Conservation (phyloP, 2,797 vertebrate genomes). For the Hybognathus amarus region DNA sequence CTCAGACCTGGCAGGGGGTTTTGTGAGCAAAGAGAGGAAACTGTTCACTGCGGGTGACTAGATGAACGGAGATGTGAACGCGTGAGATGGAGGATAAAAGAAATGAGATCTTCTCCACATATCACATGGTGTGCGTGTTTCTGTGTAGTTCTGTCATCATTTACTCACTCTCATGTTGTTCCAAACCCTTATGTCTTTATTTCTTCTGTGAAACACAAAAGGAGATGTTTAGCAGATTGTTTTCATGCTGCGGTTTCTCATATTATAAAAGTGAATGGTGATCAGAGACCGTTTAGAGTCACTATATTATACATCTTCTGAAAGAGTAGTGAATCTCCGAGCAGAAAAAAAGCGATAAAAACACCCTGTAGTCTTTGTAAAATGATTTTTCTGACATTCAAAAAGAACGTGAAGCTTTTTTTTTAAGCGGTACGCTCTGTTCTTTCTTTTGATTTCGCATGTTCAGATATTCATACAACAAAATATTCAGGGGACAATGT, state of each 20-base stretch:
- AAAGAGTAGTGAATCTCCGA: too few species aligned
- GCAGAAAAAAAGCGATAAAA: too few species aligned
- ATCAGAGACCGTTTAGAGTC: neutral
- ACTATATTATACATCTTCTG: too few species aligned
- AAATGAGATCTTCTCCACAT: neutral
- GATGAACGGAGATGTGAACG: neutral
- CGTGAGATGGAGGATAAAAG: conserved; percentile 9
- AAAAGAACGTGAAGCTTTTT: too few species aligned
- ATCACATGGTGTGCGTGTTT: neutral
- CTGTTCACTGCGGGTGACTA: conserved; percentile 20
- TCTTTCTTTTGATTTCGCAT: too few species aligned
- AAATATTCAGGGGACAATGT: too few species aligned
- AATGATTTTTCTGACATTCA: too few species aligned
- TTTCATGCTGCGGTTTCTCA: neutral
- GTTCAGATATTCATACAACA: too few species aligned
- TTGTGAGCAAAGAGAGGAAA: conserved; percentile 31
- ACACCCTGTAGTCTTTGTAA: too few species aligned
- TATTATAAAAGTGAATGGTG: neutral
- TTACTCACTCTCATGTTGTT: conserved; percentile 1
- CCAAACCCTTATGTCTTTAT: neutral
- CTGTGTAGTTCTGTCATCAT: neutral
- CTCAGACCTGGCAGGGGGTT: conserved; percentile 32
- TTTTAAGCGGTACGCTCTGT: too few species aligned
- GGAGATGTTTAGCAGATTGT: neutral
- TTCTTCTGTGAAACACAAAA: neutral